Conservation (phyloP, 2,797 vertebrate genomes). For the Gila robusta region DNA sequence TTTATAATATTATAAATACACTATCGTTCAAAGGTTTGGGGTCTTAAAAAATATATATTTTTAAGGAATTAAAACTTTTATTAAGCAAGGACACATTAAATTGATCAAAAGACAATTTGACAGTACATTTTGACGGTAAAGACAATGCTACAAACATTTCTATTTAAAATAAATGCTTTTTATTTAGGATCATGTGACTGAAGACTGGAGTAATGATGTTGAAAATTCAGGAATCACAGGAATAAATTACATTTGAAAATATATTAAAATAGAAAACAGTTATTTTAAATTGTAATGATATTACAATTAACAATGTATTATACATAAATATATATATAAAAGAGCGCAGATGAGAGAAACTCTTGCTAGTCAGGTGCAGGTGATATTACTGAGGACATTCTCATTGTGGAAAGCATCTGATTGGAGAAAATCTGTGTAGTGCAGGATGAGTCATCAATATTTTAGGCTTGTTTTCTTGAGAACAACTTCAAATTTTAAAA, state of each 20-base stretch:
- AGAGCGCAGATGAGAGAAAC: too few relatives aligned
- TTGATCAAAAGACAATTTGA: not conserved
- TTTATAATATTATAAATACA: not conserved
- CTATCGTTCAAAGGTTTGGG: not conserved
- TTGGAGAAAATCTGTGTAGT: not conserved
- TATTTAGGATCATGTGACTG: not conserved
- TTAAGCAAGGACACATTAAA: not conserved
- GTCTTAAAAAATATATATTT: not conserved
- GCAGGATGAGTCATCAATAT: not conserved
- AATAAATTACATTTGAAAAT: too few relatives aligned
- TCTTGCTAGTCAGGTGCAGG: too few relatives aligned
- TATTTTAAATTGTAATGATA: too few relatives aligned
- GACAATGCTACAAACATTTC: not conserved
- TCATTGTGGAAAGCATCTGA: not conserved
- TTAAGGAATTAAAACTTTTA: not conserved
- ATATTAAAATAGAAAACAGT: too few relatives aligned
- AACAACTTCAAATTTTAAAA: not conserved
- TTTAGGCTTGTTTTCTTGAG: not conserved
- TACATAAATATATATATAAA: too few relatives aligned
- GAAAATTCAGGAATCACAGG: too few relatives aligned
- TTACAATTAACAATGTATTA: too few relatives aligned
- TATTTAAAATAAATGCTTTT: not conserved
- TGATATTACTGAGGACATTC: too few relatives aligned
- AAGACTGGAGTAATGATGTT: too few relatives aligned
- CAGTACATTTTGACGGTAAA: not conserved